Base-by-base conservation (phyloP, 2,888 invertebrate species). In the Cataglyphis cursor region DNA sequence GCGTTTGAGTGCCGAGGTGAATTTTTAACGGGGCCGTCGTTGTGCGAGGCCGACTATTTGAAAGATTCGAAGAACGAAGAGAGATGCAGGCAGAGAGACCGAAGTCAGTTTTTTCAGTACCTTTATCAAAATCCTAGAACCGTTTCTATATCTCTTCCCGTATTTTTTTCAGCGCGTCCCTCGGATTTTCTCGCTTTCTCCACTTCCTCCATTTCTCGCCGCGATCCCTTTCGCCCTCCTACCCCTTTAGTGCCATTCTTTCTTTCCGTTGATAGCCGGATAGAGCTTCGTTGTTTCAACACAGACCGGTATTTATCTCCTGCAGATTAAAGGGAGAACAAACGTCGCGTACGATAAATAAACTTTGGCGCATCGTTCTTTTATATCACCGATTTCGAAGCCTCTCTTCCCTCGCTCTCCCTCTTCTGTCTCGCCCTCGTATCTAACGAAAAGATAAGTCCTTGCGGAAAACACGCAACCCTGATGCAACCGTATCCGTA, bases 271-370 rank as follows among this genome's bases (percentile, higher is more conserved):
- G 28, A 66, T 64, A 44, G 74, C 35, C 81, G 64, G 81, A 78
- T 73, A 59, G 62, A 66, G 70, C 66, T 80, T 54, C 81, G 88
- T 81, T 81, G 86, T 88, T 88, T 82, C 74, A 83, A 74, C 81
- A 24, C 66, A 6, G 51, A 65, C 78, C 80, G 38, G 86, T 89
- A 87, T 89, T 89, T 89, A 89, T 89, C 89, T 85, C 74, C 57
- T 61, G 72, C 81, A 89, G 89, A 89, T 89, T 89, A 89, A 89
- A 89, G 81, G 65, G 28, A 75, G 83, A 89, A 89, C 78, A 89
- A 89, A 89, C 80, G 89, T 68, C 62, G 21, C 48, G 66, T 38
- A 54, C 70, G 73, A 89, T 89, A 89, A 88, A 89, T 88, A 89
- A 89, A 86, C 88, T 89, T 86, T 82, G 85, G 41, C 44, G 4